A percentile compares a stretch with the other conserved stretches of the same genome.
Evolutionary conservation across 2,797 vertebrate genomes (phyloP).

Genomic region (Lycodopsis pacificus): DNA sequence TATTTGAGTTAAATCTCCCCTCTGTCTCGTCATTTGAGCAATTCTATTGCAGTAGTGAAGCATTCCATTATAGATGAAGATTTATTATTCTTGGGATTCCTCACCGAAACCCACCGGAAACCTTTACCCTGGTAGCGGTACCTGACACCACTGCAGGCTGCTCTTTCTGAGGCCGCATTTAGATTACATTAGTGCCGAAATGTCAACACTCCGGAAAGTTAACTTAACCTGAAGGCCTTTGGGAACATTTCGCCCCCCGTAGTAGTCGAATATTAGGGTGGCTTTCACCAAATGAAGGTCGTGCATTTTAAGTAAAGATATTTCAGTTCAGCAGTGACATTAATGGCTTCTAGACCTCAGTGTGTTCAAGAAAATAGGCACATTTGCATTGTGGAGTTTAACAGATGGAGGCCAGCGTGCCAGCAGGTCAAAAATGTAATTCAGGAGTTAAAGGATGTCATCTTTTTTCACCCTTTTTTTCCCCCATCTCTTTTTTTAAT

Average conservation of each 20-base stretch:
- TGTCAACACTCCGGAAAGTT: conserved; percentile 32
- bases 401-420: not conserved
- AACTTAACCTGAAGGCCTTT: conserved; percentile 19
- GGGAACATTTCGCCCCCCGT: conserved; percentile 12
- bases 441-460: not conserved
- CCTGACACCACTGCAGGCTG: not conserved
- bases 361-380: conserved; percentile 20
- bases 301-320: conserved; percentile 19
- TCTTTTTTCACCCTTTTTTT: not conserved
- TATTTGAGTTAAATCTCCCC: conserved; percentile 6
- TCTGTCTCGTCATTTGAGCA: not conserved
- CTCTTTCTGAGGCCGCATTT: conserved; percentile 14
- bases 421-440: not conserved
- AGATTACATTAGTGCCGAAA: conserved; percentile 26
- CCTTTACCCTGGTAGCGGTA: not conserved
- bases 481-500: not conserved
- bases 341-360: conserved; percentile 13
- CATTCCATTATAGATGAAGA: conserved; percentile 23
- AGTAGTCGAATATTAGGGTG: not conserved
- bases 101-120: not conserved
- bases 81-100: conserved; percentile 8
- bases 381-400: conserved; percentile 22
- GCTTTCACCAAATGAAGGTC: conserved; percentile 10
- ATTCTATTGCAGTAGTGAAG: not conserved
- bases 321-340: not conserved